Evolutionary conservation across 1,140 invertebrate species (phyloP), one percentile per base, ranked within the genome.

Genomic region (Drosophila carrolli): DNA sequence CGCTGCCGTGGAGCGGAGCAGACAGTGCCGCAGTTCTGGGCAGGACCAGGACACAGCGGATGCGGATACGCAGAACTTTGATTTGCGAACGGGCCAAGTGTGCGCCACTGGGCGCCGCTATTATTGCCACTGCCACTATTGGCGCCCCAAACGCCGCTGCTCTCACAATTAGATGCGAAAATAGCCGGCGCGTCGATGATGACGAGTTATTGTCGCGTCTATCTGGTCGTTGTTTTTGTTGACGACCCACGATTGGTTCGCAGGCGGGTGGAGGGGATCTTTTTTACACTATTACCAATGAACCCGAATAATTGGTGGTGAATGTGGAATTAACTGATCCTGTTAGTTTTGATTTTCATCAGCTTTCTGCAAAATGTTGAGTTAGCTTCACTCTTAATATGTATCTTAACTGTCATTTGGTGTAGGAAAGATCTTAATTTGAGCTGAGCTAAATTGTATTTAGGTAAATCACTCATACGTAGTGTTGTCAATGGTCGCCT

Each of bases 41-140:
- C 70, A 55, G 59, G 51, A 63, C 53, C 29, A 57, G 66, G 11
- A 38, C 46, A 46, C 53, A 59, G 63, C 71, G 77, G 81, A 85
- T 74, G 65, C 74, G 81, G 67, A 77, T 58, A 81, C 72, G 75
- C 81, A 85, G 62, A 85, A 66, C 81, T 85, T 75, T 85, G 81
- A 85, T 85, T 84, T 85, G 70, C 82, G 65, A 56, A 63, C 76
- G 57, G 57, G 81, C 73, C 58, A 57, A 66, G 78, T 57, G 73
- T 59, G 59, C 67, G 74, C 75, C 79, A 70, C 81, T 78, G 74
- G 81, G 82, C 78, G 74, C 78, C 81, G 80, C 74, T 81, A 81
- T 86, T 85, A 86, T 85, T 86, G 70, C 82, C 83, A 71, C 86
- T 81, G 70, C 82, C 83, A 75, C 60, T 68, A 77, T 86, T 80